phyloP scores from a whole-genome alignment of 2,113 vertebrate genomes.

The Brachyhypopomus gauderio region DNA sequence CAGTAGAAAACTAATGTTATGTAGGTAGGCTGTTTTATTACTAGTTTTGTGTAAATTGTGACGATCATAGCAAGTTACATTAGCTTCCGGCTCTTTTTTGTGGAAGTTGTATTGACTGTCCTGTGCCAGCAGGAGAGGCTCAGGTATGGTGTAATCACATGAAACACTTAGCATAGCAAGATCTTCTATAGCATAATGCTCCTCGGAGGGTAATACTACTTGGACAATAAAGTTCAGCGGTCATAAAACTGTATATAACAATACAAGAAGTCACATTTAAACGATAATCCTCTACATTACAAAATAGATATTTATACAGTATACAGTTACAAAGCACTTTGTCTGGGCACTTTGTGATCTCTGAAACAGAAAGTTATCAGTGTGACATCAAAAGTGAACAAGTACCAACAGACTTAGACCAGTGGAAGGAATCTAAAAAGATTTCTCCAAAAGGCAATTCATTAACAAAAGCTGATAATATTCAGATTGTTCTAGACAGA shows the following conservation, averaged over 20 bases:
- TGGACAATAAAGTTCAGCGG: not conserved
- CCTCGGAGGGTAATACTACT: not conserved
- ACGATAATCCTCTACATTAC: slow-evolving; percentile 64
- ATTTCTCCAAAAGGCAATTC: slow-evolving; percentile 17
- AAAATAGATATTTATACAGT: slow-evolving; percentile 70
- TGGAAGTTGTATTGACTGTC: not conserved
- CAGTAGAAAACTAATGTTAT: too few relatives aligned
- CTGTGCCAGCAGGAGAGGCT: not conserved
- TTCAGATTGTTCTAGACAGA: slow-evolving; percentile 17
- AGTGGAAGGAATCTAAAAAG: slow-evolving; percentile 15
- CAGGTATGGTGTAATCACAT: too few relatives aligned
- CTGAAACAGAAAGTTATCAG: slow-evolving; percentile 58
- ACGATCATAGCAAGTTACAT: not conserved
- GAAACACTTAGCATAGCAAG: too few relatives aligned
- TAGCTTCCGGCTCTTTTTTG: not conserved
- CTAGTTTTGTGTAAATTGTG: not conserved
- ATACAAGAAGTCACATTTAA: slow-evolving; percentile 61
- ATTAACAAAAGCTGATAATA: slow-evolving; percentile 7
- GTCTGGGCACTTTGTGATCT: slow-evolving; percentile 75
- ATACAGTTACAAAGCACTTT: slow-evolving; percentile 72
- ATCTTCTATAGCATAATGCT: not conserved
- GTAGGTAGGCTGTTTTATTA: not conserved
- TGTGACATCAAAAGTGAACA: slow-evolving; percentile 58
- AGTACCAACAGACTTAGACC: slow-evolving; percentile 50
- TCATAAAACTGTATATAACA: slow-evolving; percentile 22